Evolutionary conservation across 2,113 vertebrate genomes (phyloP), one percentile per base, ranked within the genome.

Genomic region (Colossoma macropomum): DNA sequence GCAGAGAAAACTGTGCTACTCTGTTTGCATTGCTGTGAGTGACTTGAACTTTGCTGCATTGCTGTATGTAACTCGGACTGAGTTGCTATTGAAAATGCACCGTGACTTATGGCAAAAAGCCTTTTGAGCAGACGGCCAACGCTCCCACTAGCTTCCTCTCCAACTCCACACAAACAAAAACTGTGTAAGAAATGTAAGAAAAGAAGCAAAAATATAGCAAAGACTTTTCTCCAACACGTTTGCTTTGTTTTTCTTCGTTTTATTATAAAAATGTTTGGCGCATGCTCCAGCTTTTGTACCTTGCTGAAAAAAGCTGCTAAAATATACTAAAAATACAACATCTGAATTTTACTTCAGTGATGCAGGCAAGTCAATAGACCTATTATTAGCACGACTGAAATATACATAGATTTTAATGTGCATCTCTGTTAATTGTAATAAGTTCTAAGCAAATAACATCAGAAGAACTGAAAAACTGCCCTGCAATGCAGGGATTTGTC

Each of bases 201-300:
- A 34, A 74, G 13, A 73, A 28, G 4, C 38, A 73, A 25, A 63
- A 73, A 75, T 82, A 82, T 45, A 45, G 41, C 71, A 68, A 63
- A 28, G 80, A 68, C 50, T 59, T 82, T 76, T 25, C 75, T 77
- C 32, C 72, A 45, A 45, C 41, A 45, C 10, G 41, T 81, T 69
- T 65, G 32, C 56, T 12, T 23, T 41, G 38, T 13, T 82, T 28
- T 66, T 9, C 10, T 54, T n/a, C n/a, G n/a, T n/a, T n/a, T 75
- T 82, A 41, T 81, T 73, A 30, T 0, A 45, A 4, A 45, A 4
- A 7, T 38, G 34, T 50, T 50, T 8, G 1, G 1, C 10, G 11
- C 48, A 50, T 50, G 4, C 4, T 4, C 4, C 48, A 50, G 48
- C 48, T 13, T 50, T 50, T 50, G 10, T 45, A 13, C 4, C 48